phyloP scores from a whole-genome alignment of 2,797 vertebrate species.

The Acipenser ruthenus region DNA sequence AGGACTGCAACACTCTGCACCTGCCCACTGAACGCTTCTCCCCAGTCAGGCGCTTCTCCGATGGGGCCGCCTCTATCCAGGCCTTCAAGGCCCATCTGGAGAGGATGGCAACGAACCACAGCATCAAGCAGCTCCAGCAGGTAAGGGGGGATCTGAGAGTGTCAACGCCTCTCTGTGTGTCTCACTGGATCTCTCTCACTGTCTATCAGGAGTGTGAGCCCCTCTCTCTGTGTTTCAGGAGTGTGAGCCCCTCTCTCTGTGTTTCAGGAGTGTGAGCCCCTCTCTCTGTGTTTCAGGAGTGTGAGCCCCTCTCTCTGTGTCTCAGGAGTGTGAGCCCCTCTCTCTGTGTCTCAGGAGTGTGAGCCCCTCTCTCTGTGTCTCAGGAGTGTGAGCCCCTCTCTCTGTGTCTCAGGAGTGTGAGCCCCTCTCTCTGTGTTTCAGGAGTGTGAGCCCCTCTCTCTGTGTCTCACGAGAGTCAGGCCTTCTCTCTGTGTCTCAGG shows the following conservation, averaged over 20 bases:
- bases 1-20: slow-evolving; percentile 96
- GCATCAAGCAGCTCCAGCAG: slow-evolving; percentile 91
- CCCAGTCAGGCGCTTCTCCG: slow-evolving; percentile 91
- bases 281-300: not conserved
- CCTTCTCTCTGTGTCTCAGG: no score
- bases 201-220: not conserved
- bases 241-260: not conserved
- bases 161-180: not conserved
- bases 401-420: not conserved
- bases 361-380: not conserved
- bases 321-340: not conserved
- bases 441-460: not conserved
- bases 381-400: not conserved
- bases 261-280: not conserved
- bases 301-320: not conserved
- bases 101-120: slow-evolving; percentile 74
- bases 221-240: not conserved
- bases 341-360: not conserved
- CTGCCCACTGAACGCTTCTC: slow-evolving; percentile 97
- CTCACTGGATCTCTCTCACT: not conserved
- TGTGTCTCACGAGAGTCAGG: no score
- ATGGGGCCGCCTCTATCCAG: slow-evolving; percentile 92
- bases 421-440: not conserved
- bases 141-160: slow-evolving; percentile 41
- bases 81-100: slow-evolving; percentile 96